These are phyloP conservation scores for Mamestra configurata DNA, from an alignment of 1,140 invertebrate genomes.

Conservation along the genomic window DNA sequence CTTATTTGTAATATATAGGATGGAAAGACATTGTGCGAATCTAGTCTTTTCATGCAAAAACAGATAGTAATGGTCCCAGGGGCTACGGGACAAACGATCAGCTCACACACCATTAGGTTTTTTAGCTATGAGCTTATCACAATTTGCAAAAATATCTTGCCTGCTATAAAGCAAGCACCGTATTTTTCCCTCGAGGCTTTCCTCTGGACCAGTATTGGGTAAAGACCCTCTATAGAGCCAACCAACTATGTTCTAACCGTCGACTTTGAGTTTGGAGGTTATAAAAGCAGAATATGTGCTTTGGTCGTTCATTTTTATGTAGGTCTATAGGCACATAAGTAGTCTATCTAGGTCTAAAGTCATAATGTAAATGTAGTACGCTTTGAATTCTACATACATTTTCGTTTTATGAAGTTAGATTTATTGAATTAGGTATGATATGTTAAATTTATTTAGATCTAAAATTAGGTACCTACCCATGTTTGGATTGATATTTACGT, in stretches of 20 bases:
- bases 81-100: conserved; percentile 57
- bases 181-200: conserved; percentile 10
- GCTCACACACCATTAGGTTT: conserved; percentile 65
- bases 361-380: too few species aligned
- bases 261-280: neutral
- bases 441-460: too few species aligned
- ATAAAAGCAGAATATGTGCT: neutral
- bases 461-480: too few species aligned
- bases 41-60: conserved; percentile 59
- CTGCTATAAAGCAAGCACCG: conserved; percentile 11
- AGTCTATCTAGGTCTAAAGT: too few species aligned
- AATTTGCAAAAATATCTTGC: conserved; percentile 49
- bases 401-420: too few species aligned
- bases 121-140: conserved; percentile 59
- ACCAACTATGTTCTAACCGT: neutral
- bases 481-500: too few species aligned
- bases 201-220: conserved; percentile 14
- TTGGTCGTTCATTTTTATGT: neutral
- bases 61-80: conserved; percentile 54
- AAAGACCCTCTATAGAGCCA: neutral
- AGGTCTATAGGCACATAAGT: too few species aligned
- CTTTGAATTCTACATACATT: too few species aligned
- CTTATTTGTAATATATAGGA: conserved; percentile 37
- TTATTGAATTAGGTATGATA: too few species aligned
- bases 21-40: conserved; percentile 37